A percentile compares a stretch with the other conserved stretches of the same genome.
phyloP scores from a whole-genome alignment of 2,797 vertebrate genomes.

The Nyctalus aviator region DNA sequence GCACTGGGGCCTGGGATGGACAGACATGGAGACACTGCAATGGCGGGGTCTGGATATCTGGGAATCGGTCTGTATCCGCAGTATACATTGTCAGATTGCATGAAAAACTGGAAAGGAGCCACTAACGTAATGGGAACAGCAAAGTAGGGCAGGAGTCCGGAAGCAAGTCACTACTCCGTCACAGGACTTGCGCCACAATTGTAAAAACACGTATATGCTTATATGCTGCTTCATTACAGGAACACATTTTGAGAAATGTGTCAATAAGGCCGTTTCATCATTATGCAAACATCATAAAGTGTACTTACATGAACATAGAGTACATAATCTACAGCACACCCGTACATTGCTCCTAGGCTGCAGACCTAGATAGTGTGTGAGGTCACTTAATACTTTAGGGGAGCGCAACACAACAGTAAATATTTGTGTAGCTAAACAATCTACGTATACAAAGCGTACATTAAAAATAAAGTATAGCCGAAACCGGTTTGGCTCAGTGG shows the following conservation, averaged over 20 bases:
- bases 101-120: background rate
- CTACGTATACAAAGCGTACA: background rate
- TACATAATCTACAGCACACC: background rate
- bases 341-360: background rate
- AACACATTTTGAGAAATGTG: background rate
- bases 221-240: background rate
- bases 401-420: background rate
- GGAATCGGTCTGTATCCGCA: accelerated
- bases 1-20: background rate
- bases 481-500: too few species aligned
- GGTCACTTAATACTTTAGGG: background rate
- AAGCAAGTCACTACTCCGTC: background rate
- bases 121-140: background rate
- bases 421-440: background rate
- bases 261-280: background rate
- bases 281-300: background rate
- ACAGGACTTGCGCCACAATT: background rate
- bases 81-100: background rate
- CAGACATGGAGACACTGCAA: background rate
- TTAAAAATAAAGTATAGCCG: background rate
- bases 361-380: background rate
- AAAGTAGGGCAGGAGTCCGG: background rate
- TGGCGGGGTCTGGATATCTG: background rate
- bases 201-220: background rate
- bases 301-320: background rate